These are phyloP conservation scores for human DNA, from an alignment of 2,113 vertebrate genomes.

Conservation along the genomic window GRCh38 chr12:20444001-20444500, in stretches of 20 bases:
- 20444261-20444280: not conserved
- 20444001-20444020: not conserved
- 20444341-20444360: not conserved
- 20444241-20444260: not conserved
- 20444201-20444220: not conserved
- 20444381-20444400: not conserved
- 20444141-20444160: not conserved
- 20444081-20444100: not conserved
- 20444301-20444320: not conserved
- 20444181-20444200: not conserved
- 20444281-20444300: not conserved
- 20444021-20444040: not conserved
- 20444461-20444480: not conserved
- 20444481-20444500: not conserved
- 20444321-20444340: not conserved
- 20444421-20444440: not conserved
- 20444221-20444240: not conserved
- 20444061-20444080: not conserved
- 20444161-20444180: not conserved
- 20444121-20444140: not conserved
- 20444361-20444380: not conserved
- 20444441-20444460: not conserved
- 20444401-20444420: not conserved
- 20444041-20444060: not conserved
- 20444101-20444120: not conserved